Base-by-base conservation (phyloP, 2,888 invertebrate genomes). In the Andrena marginata region DNA sequence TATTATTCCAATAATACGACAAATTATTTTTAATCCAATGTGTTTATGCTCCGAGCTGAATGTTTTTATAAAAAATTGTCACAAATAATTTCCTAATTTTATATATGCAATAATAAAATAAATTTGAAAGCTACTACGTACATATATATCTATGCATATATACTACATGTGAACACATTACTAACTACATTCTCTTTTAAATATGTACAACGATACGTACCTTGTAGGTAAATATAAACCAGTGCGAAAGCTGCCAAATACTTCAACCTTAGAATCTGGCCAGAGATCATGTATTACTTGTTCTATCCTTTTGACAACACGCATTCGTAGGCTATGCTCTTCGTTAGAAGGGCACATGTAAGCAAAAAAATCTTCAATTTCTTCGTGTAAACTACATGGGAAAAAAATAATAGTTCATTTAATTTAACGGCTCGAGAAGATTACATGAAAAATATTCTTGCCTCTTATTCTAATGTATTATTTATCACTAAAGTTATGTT, bases 191-290 rank as follows among this genome's bases (percentile, higher is more conserved):
- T 72, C 42, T 63, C 59, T 59, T 82, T 82, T 74, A 69, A 68
- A 80, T 77, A 80, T 76, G 67, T 72, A 68, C 63, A 81, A 68
- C 70, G 69, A 77, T 75, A 89, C 85, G 86, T 93, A 96, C 96
- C 99, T 99, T 92, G 99, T 99, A 87, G 99, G 99, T 94, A 99
- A 96, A 95, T 99, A 99, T 87, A 99, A 96, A 75, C 99, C 99
- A 85, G 99, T 99, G 90, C 98, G 96, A 95, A 99, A 99, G 92
- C 99, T 99, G 92, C 99, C 99, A 95, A 99, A 99, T 92, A 99
- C 97, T 95, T 99, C 98, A 87, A 99, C 99, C 94, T 97, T 96
- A 80, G 99, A 98, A 93, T 97, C 97, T 80, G 98, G 98, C 98
- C 99, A 99, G 91, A 99, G 96, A 91, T 97, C 96, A 87, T 97